Conservation (phyloP, 2,113 vertebrate genomes). For the Alligator sinensis region DNA sequence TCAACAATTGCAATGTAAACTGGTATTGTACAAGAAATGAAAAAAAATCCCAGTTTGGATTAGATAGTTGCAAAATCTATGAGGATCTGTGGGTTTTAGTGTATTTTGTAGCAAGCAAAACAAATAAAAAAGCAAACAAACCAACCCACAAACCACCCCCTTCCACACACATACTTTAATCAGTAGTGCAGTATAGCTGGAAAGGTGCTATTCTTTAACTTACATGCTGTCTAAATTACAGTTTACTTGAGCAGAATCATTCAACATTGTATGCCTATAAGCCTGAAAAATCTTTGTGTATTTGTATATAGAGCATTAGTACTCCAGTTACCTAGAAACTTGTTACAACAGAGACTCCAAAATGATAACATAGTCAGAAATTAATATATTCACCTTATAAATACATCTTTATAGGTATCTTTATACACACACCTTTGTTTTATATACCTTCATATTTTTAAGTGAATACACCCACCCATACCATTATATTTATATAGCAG, state of each 20-base stretch:
- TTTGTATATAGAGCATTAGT: neutral
- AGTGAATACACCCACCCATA: too few relatives aligned
- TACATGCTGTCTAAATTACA: neutral
- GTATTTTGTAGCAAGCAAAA: neutral
- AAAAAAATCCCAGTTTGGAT: neutral
- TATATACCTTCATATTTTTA: too few relatives aligned
- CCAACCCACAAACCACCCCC: too few relatives aligned
- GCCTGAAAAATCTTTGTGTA: neutral
- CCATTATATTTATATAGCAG: too few relatives aligned
- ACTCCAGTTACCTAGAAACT: neutral
- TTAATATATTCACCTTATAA: neutral
- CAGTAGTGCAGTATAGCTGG: neutral
- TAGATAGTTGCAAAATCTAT: neutral
- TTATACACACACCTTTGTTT: too few relatives aligned
- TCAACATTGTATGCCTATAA: fast-evolving
- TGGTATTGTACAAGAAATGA: neutral
- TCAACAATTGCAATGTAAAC: neutral
- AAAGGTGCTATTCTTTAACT: neutral
- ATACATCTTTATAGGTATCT: too few relatives aligned
- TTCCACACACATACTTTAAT: neutral
- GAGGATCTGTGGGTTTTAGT: neutral
- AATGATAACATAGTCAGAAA: neutral
- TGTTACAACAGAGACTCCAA: neutral
- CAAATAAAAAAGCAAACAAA: neutral
- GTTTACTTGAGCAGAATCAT: neutral